Evolutionary conservation across 2,113 vertebrate genomes (phyloP).

Genomic region (Protomyctophum bolini): DNA sequence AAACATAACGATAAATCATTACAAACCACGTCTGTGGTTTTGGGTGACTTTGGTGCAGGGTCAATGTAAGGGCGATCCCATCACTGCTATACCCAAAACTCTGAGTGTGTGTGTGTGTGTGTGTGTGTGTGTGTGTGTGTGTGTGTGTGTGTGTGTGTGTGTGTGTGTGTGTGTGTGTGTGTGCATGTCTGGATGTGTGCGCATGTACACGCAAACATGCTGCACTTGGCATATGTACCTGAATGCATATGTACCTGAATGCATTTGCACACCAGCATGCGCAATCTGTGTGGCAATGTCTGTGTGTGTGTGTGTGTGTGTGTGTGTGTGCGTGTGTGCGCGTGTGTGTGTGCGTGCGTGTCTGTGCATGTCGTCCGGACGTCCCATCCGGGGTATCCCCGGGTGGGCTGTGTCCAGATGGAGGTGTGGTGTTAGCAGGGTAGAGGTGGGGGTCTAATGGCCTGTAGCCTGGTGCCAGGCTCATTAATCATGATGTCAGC

Average conservation of each 20-base stretch:
- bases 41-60: conserved; percentile 54
- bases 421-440: conserved; percentile 53
- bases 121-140: conserved; percentile 18
- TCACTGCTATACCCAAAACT: conserved; percentile 54
- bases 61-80: conserved; percentile 27
- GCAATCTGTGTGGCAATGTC: conserved; percentile 35
- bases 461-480: conserved; percentile 76
- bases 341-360: conserved; percentile 9
- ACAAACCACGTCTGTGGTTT: conserved; percentile 35
- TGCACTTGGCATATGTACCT: too few species aligned
- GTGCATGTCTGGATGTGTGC: too few species aligned
- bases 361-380: neutral
- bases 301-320: neutral
- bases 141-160: too few species aligned
- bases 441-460: conserved; percentile 83
- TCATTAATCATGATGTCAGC: conserved; percentile 97
- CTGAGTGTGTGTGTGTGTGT: conserved; percentile 17
- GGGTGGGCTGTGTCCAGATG: conserved; percentile 86
- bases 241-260: too few species aligned
- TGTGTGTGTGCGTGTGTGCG: neutral
- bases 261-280: conserved; percentile 36
- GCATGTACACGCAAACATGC: too few species aligned
- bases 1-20: conserved; percentile 49
- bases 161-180: too few species aligned
- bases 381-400: conserved; percentile 44